Conservation (phyloP, 2,797 vertebrate genomes). For the Euphonia xanthogaster region DNA sequence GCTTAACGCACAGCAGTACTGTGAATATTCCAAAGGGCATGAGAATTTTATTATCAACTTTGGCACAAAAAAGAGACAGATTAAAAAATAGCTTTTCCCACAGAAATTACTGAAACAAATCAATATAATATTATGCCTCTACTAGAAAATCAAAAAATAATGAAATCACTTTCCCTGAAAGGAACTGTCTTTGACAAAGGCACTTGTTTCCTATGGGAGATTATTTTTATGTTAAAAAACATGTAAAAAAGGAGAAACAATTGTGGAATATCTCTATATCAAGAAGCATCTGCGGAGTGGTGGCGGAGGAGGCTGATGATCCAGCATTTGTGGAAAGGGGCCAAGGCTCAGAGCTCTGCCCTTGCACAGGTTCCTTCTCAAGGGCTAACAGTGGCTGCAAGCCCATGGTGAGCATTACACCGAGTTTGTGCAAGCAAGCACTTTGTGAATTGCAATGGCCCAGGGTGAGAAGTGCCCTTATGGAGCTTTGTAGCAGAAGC, state of each 20-base stretch:
- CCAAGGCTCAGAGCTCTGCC: neutral
- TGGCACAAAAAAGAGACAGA: neutral
- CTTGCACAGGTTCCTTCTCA: neutral
- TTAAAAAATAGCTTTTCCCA: neutral
- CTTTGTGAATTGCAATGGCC: neutral
- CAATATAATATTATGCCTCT: neutral
- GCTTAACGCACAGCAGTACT: neutral
- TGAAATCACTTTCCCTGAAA: neutral
- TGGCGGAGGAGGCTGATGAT: neutral
- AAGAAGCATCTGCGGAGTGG: accelerated
- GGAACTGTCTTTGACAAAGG: neutral
- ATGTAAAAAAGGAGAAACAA: accelerated
- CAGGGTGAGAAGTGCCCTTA: neutral
- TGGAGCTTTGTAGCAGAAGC: neutral
- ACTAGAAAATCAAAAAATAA: neutral
- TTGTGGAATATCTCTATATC: neutral
- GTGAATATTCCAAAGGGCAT: neutral
- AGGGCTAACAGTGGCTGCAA: neutral
- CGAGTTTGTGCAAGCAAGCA: accelerated
- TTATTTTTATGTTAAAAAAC: neutral
- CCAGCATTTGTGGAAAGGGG: accelerated
- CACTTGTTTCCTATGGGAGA: neutral
- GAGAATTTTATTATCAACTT: neutral
- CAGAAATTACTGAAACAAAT: neutral
- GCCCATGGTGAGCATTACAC: neutral